phyloP scores from a whole-genome alignment of 1,140 invertebrate species.

The Centruroides vittatus region DNA sequence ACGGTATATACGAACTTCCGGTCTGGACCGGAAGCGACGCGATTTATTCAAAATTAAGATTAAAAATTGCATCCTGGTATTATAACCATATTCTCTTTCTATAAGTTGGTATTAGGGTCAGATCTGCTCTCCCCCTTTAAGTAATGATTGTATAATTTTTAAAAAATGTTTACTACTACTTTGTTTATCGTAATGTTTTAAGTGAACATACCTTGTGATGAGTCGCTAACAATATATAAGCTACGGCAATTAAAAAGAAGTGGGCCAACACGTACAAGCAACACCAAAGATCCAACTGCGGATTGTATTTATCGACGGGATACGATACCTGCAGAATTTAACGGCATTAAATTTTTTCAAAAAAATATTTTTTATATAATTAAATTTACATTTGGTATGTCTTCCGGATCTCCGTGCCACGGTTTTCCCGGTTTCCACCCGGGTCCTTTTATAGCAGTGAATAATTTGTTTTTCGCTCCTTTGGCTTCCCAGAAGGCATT shows the following conservation, averaged over 20 bases:
- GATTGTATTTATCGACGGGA: conserved; percentile 44
- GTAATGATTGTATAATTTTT: too few relatives aligned
- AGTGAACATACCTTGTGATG: too few relatives aligned
- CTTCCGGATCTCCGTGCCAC: conserved; percentile 55
- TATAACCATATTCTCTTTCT: too few relatives aligned
- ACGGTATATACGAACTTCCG: too few relatives aligned
- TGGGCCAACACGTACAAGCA: conserved; percentile 52
- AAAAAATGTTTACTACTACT: too few relatives aligned
- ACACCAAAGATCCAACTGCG: conserved; percentile 45
- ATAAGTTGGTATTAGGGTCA: too few relatives aligned
- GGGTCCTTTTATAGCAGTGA: conserved; percentile 63
- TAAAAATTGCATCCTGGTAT: too few relatives aligned
- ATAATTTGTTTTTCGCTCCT: conserved; percentile 42
- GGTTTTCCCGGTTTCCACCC: conserved; percentile 72
- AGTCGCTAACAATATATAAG: too few relatives aligned
- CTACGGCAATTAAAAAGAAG: conserved; percentile 35
- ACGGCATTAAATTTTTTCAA: background rate
- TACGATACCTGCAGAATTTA: conserved; percentile 4
- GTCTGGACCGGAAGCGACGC: too few relatives aligned
- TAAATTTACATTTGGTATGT: conserved; percentile 51
- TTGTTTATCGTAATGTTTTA: too few relatives aligned
- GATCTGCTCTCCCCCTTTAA: too few relatives aligned
- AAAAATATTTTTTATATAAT: conserved; percentile 2
- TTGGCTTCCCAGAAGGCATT: conserved; percentile 36
- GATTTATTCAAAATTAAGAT: too few relatives aligned